phyloP scores from a whole-genome alignment of 2,888 invertebrate species.

The Tanypteryx hageni region DNA sequence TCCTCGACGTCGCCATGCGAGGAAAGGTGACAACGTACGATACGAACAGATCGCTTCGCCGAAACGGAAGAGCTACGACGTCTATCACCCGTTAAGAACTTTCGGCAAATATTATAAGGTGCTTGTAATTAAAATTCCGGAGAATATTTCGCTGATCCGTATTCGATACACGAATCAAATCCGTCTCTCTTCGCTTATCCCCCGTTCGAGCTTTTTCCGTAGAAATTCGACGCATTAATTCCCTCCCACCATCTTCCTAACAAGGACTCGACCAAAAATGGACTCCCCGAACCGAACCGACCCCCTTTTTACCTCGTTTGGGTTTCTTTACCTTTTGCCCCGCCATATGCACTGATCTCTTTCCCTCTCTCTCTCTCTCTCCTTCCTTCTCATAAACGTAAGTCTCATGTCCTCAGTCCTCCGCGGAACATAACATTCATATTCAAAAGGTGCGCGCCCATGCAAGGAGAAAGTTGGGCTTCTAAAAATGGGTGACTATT shows the following conservation, averaged over 20 bases:
- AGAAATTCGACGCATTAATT: slow-evolving; percentile 14
- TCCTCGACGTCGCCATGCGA: too few species aligned
- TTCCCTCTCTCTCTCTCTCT: background rate
- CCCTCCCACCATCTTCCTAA: background rate
- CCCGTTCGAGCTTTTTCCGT: background rate
- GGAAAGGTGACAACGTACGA: too few species aligned
- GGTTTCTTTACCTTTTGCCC: background rate
- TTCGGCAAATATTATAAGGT: too few species aligned
- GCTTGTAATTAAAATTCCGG: too few species aligned
- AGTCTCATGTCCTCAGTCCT: background rate
- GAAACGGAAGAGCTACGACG: too few species aligned
- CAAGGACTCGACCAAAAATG: slow-evolving; percentile 17
- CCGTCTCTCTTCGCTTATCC: background rate
- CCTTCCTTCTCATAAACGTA: background rate
- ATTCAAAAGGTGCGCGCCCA: slow-evolving; percentile 30
- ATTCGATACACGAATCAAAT: background rate
- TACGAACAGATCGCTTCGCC: too few species aligned
- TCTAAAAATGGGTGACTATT: slow-evolving; percentile 21
- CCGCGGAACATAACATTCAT: slow-evolving; percentile 36
- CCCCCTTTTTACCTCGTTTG: background rate
- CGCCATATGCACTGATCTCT: background rate
- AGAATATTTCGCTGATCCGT: too few species aligned
- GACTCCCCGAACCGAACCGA: background rate
- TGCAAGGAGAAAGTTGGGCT: background rate
- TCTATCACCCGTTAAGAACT: too few species aligned